Percentiles rank a stretch among this genome's conserved stretches.
phyloP scores from a whole-genome alignment of 2,113 vertebrate species.

The Melozone crissalis region DNA sequence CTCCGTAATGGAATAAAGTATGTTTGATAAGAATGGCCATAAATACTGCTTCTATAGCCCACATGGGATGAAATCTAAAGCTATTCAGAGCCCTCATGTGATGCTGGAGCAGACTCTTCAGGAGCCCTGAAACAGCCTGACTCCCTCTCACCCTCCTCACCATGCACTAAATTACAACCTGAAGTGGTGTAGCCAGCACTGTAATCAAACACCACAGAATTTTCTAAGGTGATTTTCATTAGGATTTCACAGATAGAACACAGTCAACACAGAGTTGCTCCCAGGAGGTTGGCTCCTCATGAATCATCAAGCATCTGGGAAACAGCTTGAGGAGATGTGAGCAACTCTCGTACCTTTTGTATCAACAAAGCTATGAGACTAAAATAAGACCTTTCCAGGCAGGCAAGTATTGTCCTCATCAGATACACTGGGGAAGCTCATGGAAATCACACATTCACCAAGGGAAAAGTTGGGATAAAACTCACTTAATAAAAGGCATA shows the following conservation, averaged over 20 bases:
- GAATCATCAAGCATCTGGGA: not conserved
- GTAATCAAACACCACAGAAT: not conserved
- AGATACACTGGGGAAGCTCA: not conserved
- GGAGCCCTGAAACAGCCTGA: not conserved
- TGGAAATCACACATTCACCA: not conserved
- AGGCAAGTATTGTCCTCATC: not conserved
- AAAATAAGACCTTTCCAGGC: not conserved
- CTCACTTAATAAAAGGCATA: not conserved
- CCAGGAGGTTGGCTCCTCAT: not conserved
- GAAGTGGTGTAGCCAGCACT: not conserved
- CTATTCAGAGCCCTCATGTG: not conserved
- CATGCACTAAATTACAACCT: not conserved
- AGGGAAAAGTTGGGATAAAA: not conserved
- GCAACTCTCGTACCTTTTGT: not conserved
- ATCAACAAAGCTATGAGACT: not conserved
- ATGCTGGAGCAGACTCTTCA: not conserved
- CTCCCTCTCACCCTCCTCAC: not conserved
- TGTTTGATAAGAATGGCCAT: not conserved
- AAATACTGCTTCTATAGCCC: not conserved
- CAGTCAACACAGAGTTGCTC: fast-evolving
- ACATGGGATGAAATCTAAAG: not conserved
- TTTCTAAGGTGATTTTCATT: not conserved
- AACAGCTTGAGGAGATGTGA: not conserved
- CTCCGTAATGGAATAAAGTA: not conserved
- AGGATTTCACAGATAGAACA: not conserved